Base-by-base conservation (phyloP, 1,140 invertebrate species). In the Neodiprion fabricii region DNA sequence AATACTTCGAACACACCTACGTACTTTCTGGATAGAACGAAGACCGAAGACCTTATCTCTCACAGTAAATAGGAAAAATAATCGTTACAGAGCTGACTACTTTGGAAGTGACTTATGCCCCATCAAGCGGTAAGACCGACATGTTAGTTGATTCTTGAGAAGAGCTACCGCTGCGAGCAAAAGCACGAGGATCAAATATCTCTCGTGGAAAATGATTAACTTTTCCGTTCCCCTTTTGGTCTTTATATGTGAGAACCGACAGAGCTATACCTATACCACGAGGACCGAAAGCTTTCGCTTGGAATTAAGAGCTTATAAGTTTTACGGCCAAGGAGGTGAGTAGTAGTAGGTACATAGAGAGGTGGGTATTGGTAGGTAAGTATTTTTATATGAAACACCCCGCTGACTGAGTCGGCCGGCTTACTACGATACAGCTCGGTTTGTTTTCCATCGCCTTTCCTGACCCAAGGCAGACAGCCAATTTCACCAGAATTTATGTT, bases 181-280 rank as follows among this genome's bases (percentile, higher is more conserved):
- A 4, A 5, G 53, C 11, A 61, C n/a, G 11, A 61, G n/a, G 53
- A 61, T 61, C 11, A 61, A 61, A 61, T 61, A 61, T 17, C 11
- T 17, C 53, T 61, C 53, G 53, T 61, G 53, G 53, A 61, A 61
- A 61, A 61, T 61, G 53, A 61, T 61, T 61, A 61, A 61, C 53
- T 61, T 61, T 17, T 61, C 53, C n/a, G 53, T 17, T 61, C 11
- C 4, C n/a, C 53, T 12, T 14, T 61, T 17, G 53, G 8, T 14
- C 53, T 17, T 8, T 14, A 12, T 12, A 61, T 14, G 28, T 5
- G 11, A 61, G 8, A 61, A 17, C n/a, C 53, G 28, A 61, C 9
- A 61, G 4, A 61, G 53, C 53, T 61, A 61, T 61, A 61, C n/a
- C 4, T 61, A 61, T 61, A 61, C 11, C 11, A 61, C 3, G 28